Conservation (phyloP, 2,888 invertebrate species). For the Drosophila subsilvestris region DNA sequence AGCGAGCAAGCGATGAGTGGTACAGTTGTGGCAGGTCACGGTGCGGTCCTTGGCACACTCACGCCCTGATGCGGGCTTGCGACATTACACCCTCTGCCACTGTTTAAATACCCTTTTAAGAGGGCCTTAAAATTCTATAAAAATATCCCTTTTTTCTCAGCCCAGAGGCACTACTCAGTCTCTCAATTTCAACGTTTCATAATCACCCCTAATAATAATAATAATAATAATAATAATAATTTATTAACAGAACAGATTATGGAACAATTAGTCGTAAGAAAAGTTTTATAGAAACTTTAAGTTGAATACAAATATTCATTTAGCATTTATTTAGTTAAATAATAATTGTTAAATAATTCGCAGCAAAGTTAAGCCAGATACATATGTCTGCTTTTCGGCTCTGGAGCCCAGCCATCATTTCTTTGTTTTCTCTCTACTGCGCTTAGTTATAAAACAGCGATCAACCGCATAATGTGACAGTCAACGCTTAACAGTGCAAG, state of each 20-base stretch:
- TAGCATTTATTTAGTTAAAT: no score
- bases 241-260: no score
- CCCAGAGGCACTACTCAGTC: no score
- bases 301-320: no score
- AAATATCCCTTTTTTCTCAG: neutral
- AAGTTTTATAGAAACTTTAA: no score
- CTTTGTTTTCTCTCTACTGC: neutral
- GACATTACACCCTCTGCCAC: neutral
- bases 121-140: neutral
- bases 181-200: no score
- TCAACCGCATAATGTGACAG: constrained; percentile 51
- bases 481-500: constrained; percentile 47
- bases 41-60: constrained; percentile 47
- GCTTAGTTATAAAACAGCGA: constrained; percentile 33
- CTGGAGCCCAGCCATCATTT: neutral
- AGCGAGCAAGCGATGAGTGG: constrained; percentile 15
- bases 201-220: no score
- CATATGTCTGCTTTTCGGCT: no score
- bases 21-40: constrained; percentile 60
- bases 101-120: constrained; percentile 3
- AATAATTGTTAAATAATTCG: no score
- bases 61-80: constrained; percentile 29
- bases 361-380: no score
- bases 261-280: no score
- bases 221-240: no score